Evolutionary conservation across 1,140 invertebrate species (phyloP).

Genomic region (Aphelinus certus): DNA sequence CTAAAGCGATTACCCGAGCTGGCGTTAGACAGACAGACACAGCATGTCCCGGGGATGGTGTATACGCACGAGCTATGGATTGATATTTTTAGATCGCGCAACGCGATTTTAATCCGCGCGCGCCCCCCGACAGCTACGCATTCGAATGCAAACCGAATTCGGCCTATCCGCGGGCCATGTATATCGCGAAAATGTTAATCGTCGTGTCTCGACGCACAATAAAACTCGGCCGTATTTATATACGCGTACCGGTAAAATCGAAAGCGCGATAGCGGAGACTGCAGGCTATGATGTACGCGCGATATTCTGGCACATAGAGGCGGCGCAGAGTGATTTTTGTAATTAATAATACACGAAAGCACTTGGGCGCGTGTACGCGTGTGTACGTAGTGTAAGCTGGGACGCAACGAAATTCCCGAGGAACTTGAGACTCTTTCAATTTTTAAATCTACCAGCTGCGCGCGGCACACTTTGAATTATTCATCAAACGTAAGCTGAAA

Average conservation of each 20-base stretch:
- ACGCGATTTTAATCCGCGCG: background rate
- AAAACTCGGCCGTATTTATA: too few species aligned
- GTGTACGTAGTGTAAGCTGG: background rate
- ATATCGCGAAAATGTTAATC: background rate
- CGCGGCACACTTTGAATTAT: conserved; percentile 15
- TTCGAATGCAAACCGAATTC: conserved; percentile 16
- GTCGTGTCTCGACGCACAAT: too few species aligned
- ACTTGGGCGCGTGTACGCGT: background rate
- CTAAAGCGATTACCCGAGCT: too few species aligned
- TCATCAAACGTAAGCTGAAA: conserved; percentile 17
- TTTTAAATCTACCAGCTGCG: background rate
- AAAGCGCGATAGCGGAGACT: too few species aligned
- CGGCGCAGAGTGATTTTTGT: background rate
- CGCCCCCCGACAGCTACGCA: background rate
- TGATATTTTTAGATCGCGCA: conserved; percentile 8
- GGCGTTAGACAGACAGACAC: too few species aligned
- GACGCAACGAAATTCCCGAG: conserved; percentile 7
- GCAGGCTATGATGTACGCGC: too few species aligned
- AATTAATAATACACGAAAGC: conserved; percentile 18
- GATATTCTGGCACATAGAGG: too few species aligned
- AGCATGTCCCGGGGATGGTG: too few species aligned
- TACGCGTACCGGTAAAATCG: too few species aligned
- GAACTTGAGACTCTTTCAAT: conserved; percentile 19
- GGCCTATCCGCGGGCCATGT: background rate
- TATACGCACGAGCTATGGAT: background rate